phyloP scores from a whole-genome alignment of 1,140 invertebrate genomes.

The Leptestheria dahalacensis region DNA sequence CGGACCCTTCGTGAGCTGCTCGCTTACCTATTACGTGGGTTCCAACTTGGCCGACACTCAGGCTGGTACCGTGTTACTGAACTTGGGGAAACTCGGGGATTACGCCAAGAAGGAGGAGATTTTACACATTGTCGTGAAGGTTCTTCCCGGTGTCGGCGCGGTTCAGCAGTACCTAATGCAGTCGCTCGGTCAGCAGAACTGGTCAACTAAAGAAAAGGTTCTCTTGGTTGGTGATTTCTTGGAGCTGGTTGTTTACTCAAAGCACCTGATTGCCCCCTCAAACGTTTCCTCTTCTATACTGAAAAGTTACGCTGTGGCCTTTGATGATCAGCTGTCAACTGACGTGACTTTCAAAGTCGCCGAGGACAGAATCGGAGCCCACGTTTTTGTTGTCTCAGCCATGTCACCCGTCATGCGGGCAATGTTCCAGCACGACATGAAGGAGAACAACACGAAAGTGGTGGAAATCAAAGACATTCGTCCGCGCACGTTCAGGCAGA shows the following conservation, averaged over 20 bases:
- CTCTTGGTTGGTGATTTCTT: not conserved
- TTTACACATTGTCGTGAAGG: not conserved
- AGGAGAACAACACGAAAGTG: not conserved
- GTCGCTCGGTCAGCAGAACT: not conserved
- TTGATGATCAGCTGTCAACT: not conserved
- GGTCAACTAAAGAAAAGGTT: not conserved
- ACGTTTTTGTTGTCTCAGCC: not conserved
- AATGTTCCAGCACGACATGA: constrained; percentile 3
- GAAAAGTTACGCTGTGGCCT: not conserved
- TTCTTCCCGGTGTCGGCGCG: not conserved
- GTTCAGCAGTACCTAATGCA: not conserved
- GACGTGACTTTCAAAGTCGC: not conserved
- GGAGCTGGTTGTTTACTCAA: not conserved
- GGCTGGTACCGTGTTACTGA: not conserved
- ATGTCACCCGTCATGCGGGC: not conserved
- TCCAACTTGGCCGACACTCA: not conserved
- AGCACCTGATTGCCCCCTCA: not conserved
- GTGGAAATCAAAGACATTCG: not conserved
- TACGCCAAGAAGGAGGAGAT: not conserved
- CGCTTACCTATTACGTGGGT: not conserved
- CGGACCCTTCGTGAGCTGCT: not conserved
- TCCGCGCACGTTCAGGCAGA: not conserved
- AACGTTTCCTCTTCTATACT: not conserved
- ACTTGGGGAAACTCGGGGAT: not conserved
- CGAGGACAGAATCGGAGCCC: not conserved